A percentile compares a stretch with the other conserved stretches of the same genome.
phyloP scores from a whole-genome alignment of 2,797 vertebrate genomes.

The Falco cherrug region DNA sequence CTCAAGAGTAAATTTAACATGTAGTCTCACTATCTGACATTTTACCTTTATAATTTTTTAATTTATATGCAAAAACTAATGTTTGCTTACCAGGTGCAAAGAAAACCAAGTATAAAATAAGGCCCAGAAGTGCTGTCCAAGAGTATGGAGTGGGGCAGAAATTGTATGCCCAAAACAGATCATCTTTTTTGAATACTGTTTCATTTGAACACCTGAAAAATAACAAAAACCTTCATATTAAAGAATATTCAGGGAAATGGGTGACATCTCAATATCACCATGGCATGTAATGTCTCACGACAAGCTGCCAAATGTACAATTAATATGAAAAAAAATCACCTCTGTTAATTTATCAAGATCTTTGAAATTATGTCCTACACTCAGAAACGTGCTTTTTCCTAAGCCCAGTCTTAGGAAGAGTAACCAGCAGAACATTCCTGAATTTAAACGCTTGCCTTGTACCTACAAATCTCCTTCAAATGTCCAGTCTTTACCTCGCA shows the following conservation, averaged over 20 bases:
- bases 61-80: rapidly evolving
- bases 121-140: conserved; percentile 92
- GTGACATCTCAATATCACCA: neutral
- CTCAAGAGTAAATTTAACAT: neutral
- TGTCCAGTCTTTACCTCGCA: neutral
- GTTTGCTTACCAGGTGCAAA: conserved; percentile 90
- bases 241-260: neutral
- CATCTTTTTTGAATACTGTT: conserved; percentile 81
- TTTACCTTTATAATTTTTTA: neutral
- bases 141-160: conserved; percentile 95
- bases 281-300: neutral
- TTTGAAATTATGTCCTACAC: neutral
- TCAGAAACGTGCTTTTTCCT: neutral
- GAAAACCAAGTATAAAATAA: conserved; percentile 90
- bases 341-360: neutral
- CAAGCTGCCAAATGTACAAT: neutral
- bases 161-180: conserved; percentile 94
- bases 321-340: neutral
- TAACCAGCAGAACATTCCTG: neutral
- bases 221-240: neutral
- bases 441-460: neutral
- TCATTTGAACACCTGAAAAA: conserved; percentile 90
- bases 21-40: neutral
- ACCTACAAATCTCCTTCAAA: neutral
- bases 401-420: neutral